Base-by-base conservation (phyloP, 2,113 vertebrate genomes). In the Ranitomeya imitator region DNA sequence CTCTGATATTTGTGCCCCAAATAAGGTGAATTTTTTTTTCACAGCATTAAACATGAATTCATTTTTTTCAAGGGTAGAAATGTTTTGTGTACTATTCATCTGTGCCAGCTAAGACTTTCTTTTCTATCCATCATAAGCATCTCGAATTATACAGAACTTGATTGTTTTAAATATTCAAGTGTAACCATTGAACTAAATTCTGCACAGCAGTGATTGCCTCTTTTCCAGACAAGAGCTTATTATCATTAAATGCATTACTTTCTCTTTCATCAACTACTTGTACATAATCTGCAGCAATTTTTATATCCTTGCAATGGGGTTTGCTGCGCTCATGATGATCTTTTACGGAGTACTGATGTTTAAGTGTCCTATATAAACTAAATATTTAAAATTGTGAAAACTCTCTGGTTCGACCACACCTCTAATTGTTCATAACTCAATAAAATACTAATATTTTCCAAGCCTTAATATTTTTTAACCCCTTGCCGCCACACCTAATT, bases 81-180 rank as follows among this genome's bases (percentile, higher is more conserved):
- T 78, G 60, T n/a, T 76, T 78, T 84, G 54, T 78, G 55, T 82
- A 73, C 11, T n/a, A 61, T 12, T 26, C 31, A 13, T 13, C 59
- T 19, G 63, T 63, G 57, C 31, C 59, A 67, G 71, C 59, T 67
- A 77, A 52, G 71, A 79, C 71, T 54, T 84, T 77, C 87, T 65
- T 83, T 76, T 63, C 21, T 76, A 61, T 65, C 81, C 71, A 84
- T 88, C 71, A 81, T 6, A 57, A 67, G 54, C 81, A 57, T 84
- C 74, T 63, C 21, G 73, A 84, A 88, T 88, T 88, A 88, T 84
- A 88, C 87, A 84, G 73, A 51, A 84, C 81, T 67, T 88, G 87
- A 88, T 88, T 88, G 80, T 88, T 88, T 88, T 88, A 88, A 88
- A 88, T 84, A 88, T 88, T 88, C 87, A 88, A 84, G 87, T 88